Evolutionary conservation across 2,113 vertebrate species (phyloP), one percentile per base, ranked within the genome.

Genomic region (Neoarius graeffei): DNA sequence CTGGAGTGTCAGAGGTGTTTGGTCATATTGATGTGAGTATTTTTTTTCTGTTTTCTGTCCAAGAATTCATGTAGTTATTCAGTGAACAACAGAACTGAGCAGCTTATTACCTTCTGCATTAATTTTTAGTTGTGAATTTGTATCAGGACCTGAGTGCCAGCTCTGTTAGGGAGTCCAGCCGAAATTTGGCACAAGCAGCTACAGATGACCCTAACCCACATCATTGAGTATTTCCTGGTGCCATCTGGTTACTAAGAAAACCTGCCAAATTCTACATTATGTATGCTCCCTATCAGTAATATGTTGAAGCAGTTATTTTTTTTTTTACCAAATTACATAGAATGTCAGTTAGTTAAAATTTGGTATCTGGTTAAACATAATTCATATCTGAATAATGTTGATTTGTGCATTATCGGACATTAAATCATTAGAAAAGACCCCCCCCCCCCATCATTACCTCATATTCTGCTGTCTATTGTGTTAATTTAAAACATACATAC

Each of bases 31-130:
- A 90, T 82, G 50, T 67, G 50, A 56, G 52, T 54, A 79, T 79
- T 88, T 86, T 83, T 23, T 69, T 81, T 79, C 67, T 89, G 71
- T 85, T 90, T 85, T 76, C 15, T 30, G 77, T 25, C 64, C 67
- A 81, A 80, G 48, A 27, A 86, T 42, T 71, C 35, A 42, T 64
- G 80, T 71, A n/a, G 15, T 73, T 60, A 30, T 81, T 81, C 17
- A 81, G 27, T 48, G 20, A 57, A 52, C 52, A 25, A 77, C 69
- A 85, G 60, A 30, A 66, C 50, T 59, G 30, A 73, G 50, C 30
- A 79, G 35, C 15, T 42, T 64, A 73, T 27, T 62, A 56, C 52
- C 15, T 85, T 59, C 52, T 59, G 67, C 23, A 42, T 86, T 76
- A 48, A 77, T 77, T 77, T 85, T 52, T 59, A 50, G 25, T 13